Percentiles rank a stretch among this genome's conserved stretches.
phyloP scores from a whole-genome alignment of 2,888 invertebrate genomes.

The Metallyticus violacea region DNA sequence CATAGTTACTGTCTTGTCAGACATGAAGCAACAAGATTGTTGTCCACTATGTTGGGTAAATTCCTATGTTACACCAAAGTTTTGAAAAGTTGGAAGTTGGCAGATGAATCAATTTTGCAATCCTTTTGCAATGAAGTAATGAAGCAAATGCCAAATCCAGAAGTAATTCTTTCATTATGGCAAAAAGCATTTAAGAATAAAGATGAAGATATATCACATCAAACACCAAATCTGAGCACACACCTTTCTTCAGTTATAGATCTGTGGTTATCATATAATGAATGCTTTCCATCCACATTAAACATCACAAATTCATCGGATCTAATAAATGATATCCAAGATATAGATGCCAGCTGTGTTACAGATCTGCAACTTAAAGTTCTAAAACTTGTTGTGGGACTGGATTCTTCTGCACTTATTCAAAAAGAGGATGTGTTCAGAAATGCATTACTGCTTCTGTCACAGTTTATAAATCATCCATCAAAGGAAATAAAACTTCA shows the following conservation, averaged over 20 bases:
- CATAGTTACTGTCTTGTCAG: not conserved
- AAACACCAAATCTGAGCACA: not conserved
- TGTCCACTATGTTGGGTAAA: not conserved
- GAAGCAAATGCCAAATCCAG: not conserved
- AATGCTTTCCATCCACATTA: slow-evolving; percentile 54
- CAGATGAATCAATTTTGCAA: not conserved
- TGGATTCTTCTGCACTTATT: not conserved
- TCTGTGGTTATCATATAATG: slow-evolving; percentile 54
- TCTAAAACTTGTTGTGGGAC: not conserved
- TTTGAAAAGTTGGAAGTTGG: not conserved
- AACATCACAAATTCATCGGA: slow-evolving; percentile 37
- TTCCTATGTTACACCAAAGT: not conserved
- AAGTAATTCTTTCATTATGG: not conserved
- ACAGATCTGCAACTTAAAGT: not conserved
- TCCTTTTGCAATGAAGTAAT: not conserved
- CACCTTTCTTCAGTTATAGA: slow-evolving; percentile 49
- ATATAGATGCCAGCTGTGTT: slow-evolving; percentile 27
- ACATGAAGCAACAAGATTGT: not conserved
- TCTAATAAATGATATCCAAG: slow-evolving; percentile 40
- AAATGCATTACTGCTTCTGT: not conserved
- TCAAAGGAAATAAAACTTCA: slow-evolving; percentile 36
- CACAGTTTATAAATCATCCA: not conserved
- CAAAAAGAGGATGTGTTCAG: not conserved
- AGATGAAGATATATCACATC: not conserved
- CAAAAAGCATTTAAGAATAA: not conserved